Conservation (phyloP, 2,797 vertebrate species). For the Tokudaia muenninki region DNA sequence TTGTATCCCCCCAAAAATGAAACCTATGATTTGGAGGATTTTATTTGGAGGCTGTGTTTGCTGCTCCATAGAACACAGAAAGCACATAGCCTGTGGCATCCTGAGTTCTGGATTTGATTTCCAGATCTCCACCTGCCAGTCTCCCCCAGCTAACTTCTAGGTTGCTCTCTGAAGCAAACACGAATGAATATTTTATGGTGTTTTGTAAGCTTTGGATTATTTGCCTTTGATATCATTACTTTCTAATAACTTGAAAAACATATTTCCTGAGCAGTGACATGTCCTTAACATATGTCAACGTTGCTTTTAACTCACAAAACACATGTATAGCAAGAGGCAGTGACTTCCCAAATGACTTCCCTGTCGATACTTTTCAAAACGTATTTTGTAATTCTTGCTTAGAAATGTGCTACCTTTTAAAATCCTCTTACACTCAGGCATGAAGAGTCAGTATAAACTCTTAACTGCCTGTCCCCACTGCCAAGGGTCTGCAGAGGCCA, state of each 20-base stretch:
- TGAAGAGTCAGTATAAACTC: not conserved
- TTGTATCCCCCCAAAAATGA: not conserved
- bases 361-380: not conserved
- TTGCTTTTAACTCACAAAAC: constrained; percentile 26
- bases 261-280: not conserved
- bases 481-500: no score
- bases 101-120: not conserved
- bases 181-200: not conserved
- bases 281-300: not conserved
- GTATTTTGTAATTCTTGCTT: constrained; percentile 8
- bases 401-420: not conserved
- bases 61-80: not conserved
- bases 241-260: constrained; percentile 3
- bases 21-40: constrained; percentile 46
- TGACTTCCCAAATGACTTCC: not conserved
- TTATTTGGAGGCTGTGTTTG: not conserved
- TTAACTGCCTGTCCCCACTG: not conserved
- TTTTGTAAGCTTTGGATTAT: not conserved
- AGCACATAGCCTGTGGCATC: fast-evolving
- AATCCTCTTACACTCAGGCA: not conserved
- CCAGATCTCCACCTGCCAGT: not conserved
- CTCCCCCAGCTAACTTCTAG: not conserved
- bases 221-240: not conserved
- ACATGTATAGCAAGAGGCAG: not conserved
- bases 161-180: not conserved